These are phyloP conservation scores for Elgaria multicarinata DNA, from an alignment of 2,113 vertebrate genomes.

Conservation along the genomic window DNA sequence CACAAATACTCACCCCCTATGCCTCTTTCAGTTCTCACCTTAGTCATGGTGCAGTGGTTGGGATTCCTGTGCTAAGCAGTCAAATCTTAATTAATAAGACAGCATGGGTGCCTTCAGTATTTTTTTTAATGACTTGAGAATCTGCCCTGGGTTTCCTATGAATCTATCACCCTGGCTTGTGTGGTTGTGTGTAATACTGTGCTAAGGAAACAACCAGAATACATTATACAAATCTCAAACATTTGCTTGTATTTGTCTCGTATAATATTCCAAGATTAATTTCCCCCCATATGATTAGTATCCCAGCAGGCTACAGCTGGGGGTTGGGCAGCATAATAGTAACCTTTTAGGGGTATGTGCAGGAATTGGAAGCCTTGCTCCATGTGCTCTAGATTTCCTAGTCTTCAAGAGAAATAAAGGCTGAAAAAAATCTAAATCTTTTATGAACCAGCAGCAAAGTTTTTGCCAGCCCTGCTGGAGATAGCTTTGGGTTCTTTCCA, in stretches of 20 bases:
- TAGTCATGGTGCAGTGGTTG: slow-evolving; percentile 17
- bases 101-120: background rate
- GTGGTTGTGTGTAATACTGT: background rate
- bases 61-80: background rate
- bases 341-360: background rate
- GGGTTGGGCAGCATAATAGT: background rate
- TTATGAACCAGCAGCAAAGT: background rate
- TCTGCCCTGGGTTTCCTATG: background rate
- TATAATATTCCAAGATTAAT: background rate
- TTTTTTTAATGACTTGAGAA: background rate
- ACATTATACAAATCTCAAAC: background rate
- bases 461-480: background rate
- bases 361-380: background rate
- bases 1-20: slow-evolving; percentile 33
- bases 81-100: slow-evolving; percentile 9
- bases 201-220: background rate
- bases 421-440: background rate
- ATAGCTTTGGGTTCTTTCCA: background rate
- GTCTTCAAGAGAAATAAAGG: background rate
- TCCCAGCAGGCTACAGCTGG: background rate
- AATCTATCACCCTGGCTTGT: background rate
- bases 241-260: background rate
- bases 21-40: slow-evolving; percentile 31
- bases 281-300: background rate
- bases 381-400: background rate